Percentiles rank a stretch among this genome's conserved stretches.
Evolutionary conservation across 2,888 invertebrate genomes (phyloP).

Genomic region (Pachliopta kotzebuea): DNA sequence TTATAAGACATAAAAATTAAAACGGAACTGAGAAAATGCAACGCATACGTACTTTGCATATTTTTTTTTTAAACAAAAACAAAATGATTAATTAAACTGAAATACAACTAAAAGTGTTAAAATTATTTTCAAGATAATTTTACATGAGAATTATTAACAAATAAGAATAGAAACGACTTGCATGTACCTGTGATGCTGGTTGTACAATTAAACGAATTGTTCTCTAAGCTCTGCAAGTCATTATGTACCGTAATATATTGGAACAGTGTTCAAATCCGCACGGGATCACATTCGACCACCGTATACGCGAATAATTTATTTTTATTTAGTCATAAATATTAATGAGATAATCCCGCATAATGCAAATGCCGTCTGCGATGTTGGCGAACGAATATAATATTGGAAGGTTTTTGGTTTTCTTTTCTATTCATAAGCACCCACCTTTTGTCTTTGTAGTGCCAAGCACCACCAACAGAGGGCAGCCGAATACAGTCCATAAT

Average conservation of each 20-base stretch:
- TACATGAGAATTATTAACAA: conserved; percentile 19
- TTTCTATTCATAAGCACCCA: conserved; percentile 27
- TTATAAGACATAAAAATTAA: conserved; percentile 23
- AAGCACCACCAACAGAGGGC: conserved; percentile 14
- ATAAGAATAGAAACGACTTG: conserved; percentile 16
- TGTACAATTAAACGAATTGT: conserved; percentile 24
- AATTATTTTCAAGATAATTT: conserved; percentile 11
- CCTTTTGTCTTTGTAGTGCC: conserved; percentile 13
- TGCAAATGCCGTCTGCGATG: conserved; percentile 46
- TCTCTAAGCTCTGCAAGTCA: conserved; percentile 14
- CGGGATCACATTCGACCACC: conserved; percentile 35
- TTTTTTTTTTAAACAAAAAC: conserved; percentile 20
- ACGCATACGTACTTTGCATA: neutral
- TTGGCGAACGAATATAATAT: conserved; percentile 46
- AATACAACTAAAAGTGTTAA: neutral
- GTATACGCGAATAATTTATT: conserved; percentile 49
- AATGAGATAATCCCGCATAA: conserved; percentile 55
- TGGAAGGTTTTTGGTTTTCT: conserved; percentile 42
- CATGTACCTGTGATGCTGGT: conserved; percentile 9
- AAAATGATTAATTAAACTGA: conserved; percentile 11
- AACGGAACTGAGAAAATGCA: conserved; percentile 20
- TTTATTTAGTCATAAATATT: conserved; percentile 56
- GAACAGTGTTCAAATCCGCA: conserved; percentile 30
- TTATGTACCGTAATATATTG: conserved; percentile 22
- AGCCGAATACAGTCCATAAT: neutral